phyloP scores from a whole-genome alignment of 37 sponge, comb jelly and placozoan species.

The Agelas oroides region DNA sequence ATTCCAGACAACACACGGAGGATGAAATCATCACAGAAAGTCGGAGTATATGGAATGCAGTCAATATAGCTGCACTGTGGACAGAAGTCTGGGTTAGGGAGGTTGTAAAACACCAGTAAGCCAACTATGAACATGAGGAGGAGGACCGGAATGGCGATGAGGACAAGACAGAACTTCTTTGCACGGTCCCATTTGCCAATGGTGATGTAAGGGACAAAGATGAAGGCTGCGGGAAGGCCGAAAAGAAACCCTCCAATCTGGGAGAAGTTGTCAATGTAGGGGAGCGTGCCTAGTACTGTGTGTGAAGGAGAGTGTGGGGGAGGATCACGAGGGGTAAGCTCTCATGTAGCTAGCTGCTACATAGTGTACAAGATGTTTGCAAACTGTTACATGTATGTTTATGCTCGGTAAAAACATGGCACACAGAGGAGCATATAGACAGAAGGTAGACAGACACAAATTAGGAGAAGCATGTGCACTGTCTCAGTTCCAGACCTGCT shows the following conservation, averaged over 20 bases:
- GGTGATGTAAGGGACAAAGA: conserved; percentile 95
- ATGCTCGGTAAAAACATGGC: too few species aligned
- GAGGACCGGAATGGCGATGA: conserved; percentile 66
- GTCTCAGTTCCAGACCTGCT: too few species aligned
- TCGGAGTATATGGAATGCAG: conserved; percentile 86
- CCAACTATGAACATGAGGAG: conserved; percentile 74
- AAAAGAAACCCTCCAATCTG: conserved; percentile 91
- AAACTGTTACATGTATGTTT: too few species aligned
- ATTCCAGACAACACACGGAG: too few species aligned
- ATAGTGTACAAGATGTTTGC: too few species aligned
- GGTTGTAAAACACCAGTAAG: conserved; percentile 84
- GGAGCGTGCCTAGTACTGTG: conserved; percentile 86
- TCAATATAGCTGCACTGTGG: conserved; percentile 88
- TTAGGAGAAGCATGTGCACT: too few species aligned
- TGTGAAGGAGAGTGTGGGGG: not conserved
- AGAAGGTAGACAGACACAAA: too few species aligned
- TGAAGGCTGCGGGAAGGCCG: conserved; percentile 83
- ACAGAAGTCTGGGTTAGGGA: conserved; percentile 85
- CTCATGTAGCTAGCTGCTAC: too few species aligned
- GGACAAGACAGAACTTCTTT: conserved; percentile 78
- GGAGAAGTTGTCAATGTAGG: conserved; percentile 94
- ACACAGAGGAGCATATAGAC: too few species aligned
- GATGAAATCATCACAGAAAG: conserved; percentile 72
- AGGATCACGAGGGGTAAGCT: too few species aligned
- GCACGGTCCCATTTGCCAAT: conserved; percentile 86